Conservation (phyloP, 2,113 vertebrate genomes). For the Megaceryle maxima region DNA sequence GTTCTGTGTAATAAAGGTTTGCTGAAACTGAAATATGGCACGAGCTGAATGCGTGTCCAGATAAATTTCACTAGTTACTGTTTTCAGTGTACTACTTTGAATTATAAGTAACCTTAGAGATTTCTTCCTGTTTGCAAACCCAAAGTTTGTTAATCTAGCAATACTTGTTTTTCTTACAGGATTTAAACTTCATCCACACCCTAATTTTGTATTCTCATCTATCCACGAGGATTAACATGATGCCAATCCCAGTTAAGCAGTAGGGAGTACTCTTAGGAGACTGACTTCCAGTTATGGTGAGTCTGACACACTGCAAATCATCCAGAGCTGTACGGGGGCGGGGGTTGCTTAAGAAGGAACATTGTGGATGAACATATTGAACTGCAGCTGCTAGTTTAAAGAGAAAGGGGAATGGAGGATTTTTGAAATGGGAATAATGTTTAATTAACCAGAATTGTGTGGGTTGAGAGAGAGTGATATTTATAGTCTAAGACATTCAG, state of each 20-base stretch:
- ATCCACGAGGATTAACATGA: not conserved
- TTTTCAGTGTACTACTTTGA: not conserved
- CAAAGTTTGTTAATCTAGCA: not conserved
- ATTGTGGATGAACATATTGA: not conserved
- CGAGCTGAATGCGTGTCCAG: not conserved
- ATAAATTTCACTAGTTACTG: not conserved
- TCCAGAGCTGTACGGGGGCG: not conserved
- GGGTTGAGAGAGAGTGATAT: not conserved
- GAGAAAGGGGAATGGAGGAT: not conserved
- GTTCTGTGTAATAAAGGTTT: not conserved
- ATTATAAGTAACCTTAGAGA: not conserved
- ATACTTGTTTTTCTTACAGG: not conserved
- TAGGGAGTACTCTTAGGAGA: not conserved
- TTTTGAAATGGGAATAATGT: not conserved
- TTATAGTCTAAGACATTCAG: not conserved
- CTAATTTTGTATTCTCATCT: too few species aligned
- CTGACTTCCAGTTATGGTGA: not conserved
- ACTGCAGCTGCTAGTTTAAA: not conserved
- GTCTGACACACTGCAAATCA: not conserved
- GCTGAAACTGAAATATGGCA: not conserved
- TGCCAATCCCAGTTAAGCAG: not conserved
- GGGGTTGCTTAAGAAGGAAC: rapidly evolving
- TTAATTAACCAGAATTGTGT: not conserved
- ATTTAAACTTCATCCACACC: not conserved
- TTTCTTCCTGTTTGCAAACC: not conserved